phyloP scores from a whole-genome alignment of 2,888 invertebrate species.

The Cheilosia scutellata region DNA sequence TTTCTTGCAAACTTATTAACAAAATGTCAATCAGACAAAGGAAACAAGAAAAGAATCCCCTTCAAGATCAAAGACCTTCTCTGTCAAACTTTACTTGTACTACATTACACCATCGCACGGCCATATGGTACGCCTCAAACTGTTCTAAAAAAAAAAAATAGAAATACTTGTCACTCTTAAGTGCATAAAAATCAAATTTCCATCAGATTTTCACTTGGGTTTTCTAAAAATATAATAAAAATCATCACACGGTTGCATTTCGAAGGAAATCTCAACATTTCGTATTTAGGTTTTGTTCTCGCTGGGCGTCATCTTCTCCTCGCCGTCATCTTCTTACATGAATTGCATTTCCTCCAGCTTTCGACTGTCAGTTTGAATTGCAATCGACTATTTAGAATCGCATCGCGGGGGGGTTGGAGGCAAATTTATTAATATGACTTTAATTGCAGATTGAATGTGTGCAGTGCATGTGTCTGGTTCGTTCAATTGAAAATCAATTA shows the following conservation, averaged over 20 bases:
- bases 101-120: slow-evolving; percentile 1
- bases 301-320: not conserved
- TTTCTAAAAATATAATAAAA: slow-evolving; percentile 43
- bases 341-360: slow-evolving; percentile 61
- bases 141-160: not conserved
- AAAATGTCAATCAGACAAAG: slow-evolving; percentile 25
- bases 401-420: slow-evolving; percentile 5
- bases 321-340: not conserved
- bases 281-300: slow-evolving; percentile 1
- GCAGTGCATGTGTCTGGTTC: slow-evolving; percentile 16
- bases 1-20: slow-evolving; percentile 24
- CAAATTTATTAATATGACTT: slow-evolving; percentile 71
- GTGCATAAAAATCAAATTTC: slow-evolving; percentile 62
- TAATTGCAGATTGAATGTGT: slow-evolving; percentile 60
- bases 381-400: slow-evolving; percentile 33
- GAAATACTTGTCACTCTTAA: slow-evolving; percentile 56
- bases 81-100: not conserved
- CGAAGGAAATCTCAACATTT: not conserved
- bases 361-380: slow-evolving; percentile 64
- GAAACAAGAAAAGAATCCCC: not conserved
- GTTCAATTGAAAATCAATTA: slow-evolving; percentile 73
- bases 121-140: slow-evolving; percentile 27
- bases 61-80: slow-evolving; percentile 39
- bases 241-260: slow-evolving; percentile 2
- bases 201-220: slow-evolving; percentile 39